These are phyloP conservation scores for Berghia stephanieae DNA, from an alignment of 1,140 invertebrate species.

Conservation along the genomic window DNA sequence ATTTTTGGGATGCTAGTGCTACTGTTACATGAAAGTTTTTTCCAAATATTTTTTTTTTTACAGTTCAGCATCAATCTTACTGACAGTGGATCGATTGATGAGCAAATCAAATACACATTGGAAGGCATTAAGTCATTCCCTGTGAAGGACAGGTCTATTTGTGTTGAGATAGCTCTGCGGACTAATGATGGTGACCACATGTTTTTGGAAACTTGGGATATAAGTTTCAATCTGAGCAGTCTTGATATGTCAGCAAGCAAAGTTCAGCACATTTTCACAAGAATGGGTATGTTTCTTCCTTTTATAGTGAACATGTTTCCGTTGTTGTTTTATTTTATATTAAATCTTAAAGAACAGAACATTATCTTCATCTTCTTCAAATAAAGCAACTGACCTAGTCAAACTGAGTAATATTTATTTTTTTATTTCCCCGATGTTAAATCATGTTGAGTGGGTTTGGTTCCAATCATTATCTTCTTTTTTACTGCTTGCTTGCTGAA, in stretches of 20 bases:
- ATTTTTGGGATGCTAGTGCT: too few species aligned
- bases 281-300: constrained; percentile 19
- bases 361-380: too few species aligned
- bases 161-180: constrained; percentile 21
- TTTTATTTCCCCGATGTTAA: too few species aligned
- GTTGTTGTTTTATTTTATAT: too few species aligned
- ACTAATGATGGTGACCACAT: constrained; percentile 32
- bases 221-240: constrained; percentile 22
- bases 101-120: constrained; percentile 18
- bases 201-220: constrained; percentile 32
- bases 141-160: constrained; percentile 16
- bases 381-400: too few species aligned
- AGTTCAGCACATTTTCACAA: constrained; percentile 25
- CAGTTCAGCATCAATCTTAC: constrained; percentile 23
- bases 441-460: too few species aligned
- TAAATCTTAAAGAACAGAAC: too few species aligned
- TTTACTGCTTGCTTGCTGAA: too few species aligned
- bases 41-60: constrained; percentile 10
- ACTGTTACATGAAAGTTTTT: neutral
- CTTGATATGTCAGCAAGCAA: constrained; percentile 23
- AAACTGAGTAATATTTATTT: too few species aligned
- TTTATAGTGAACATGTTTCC: too few species aligned
- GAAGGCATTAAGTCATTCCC: constrained; percentile 25
- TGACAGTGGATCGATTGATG: constrained; percentile 22
- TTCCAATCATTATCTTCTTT: too few species aligned